These are phyloP conservation scores for Euwallacea similis DNA, from an alignment of 1,140 invertebrate species.

Conservation along the genomic window DNA sequence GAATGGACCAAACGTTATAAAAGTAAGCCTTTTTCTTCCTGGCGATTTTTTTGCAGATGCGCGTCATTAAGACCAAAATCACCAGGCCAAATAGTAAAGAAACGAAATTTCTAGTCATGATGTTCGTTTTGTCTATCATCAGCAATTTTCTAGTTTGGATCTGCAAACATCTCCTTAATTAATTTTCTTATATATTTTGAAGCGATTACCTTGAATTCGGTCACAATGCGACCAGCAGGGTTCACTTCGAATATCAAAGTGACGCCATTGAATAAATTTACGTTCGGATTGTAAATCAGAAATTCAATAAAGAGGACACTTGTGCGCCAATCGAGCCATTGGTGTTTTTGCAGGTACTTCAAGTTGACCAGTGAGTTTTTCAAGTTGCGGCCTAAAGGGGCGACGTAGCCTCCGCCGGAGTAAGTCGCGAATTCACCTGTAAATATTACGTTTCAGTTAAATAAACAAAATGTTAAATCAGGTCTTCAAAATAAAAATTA, in stretches of 20 bases:
- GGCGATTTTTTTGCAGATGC: constrained; percentile 11
- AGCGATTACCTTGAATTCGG: constrained; percentile 14
- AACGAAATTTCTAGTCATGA: constrained; percentile 4
- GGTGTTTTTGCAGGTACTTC: constrained; percentile 39
- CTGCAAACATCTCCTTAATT: constrained; percentile 4
- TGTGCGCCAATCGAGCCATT: constrained; percentile 40
- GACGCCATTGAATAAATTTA: constrained; percentile 42
- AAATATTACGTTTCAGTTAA: neutral
- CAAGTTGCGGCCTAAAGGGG: constrained; percentile 39
- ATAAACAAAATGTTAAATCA: neutral
- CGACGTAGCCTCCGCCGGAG: constrained; percentile 41
- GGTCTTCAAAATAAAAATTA: neutral
- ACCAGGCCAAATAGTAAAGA: constrained; percentile 13
- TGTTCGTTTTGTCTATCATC: constrained; percentile 9
- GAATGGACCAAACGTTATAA: constrained; percentile 13
- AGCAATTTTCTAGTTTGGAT: constrained; percentile 35
- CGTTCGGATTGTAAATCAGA: constrained; percentile 40
- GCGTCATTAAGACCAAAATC: neutral
- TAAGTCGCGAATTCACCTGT: constrained; percentile 40
- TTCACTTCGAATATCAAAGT: constrained; percentile 38
- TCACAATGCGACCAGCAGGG: constrained; percentile 35
- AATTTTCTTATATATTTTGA: neutral
- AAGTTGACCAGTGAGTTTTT: constrained; percentile 42
- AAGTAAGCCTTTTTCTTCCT: constrained; percentile 15
- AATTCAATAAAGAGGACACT: constrained; percentile 42